phyloP scores from a whole-genome alignment of 2,113 vertebrate genomes.

The Pelecanus crispus region DNA sequence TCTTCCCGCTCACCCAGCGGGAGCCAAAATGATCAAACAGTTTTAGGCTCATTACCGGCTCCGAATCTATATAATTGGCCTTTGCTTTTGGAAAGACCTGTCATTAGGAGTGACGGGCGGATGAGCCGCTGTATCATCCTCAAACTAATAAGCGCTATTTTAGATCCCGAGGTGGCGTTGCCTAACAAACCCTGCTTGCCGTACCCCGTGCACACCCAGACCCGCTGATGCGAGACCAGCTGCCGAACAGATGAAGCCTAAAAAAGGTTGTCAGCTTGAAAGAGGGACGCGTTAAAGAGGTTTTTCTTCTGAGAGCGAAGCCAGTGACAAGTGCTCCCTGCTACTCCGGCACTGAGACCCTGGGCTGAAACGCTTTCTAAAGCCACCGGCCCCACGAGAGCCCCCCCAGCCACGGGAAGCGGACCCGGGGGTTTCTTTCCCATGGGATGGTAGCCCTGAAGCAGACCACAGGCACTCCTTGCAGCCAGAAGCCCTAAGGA shows the following conservation, averaged over 20 bases:
- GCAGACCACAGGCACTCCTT: neutral
- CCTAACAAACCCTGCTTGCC: neutral
- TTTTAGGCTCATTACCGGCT: neutral
- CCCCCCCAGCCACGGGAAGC: neutral
- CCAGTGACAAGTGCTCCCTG: neutral
- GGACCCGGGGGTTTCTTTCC: accelerated
- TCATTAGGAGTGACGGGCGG: neutral
- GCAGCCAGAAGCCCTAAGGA: neutral
- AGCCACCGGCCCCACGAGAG: accelerated
- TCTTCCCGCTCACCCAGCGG: neutral
- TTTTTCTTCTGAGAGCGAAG: neutral
- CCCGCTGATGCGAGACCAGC: neutral
- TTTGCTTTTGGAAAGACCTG: neutral
- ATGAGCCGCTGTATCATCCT: neutral
- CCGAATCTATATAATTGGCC: neutral
- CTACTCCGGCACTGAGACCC: accelerated
- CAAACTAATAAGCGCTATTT: accelerated
- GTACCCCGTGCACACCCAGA: accelerated
- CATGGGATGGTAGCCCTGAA: accelerated
- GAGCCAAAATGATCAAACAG: neutral
- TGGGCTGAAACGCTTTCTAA: accelerated
- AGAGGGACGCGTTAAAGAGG: accelerated
- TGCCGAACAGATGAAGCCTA: accelerated
- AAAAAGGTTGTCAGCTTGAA: neutral
- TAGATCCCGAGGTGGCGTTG: neutral